Evolutionary conservation across 2,888 invertebrate species (phyloP), one percentile per base, ranked within the genome.

Genomic region (Drosophila austrosaltans): DNA sequence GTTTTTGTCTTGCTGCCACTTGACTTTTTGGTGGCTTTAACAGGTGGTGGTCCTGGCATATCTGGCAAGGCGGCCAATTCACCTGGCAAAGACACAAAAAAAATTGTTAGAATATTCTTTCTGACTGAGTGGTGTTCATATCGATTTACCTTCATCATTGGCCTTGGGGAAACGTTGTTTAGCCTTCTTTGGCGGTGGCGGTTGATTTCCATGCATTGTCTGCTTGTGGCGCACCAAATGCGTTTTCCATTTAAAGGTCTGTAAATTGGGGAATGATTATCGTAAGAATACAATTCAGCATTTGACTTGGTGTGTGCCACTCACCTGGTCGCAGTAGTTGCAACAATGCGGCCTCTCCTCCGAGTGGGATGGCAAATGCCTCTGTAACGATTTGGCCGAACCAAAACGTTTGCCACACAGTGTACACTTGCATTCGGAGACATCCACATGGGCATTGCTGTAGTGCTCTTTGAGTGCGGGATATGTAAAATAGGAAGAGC

Each of bases 231-330:
- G 91, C 62, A 91, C 92, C 71, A 92, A 85, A 86, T 92, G 92
- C 4, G 92, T 92, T 78, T 92, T 92, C 91, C 92, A 92, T 69
- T 92, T 92, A 66, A 92, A 92, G 10, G 92, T 92, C 92, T 92
- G 39, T 0, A 59, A 63, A 16, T 36, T 0, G 36, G 8, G 36
- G 20, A 8, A 32, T 3, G 16, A 28, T 36, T 36, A 8, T 36
- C 8, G 36, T 30, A 5, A 30, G 1, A 30, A 36, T 10, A 30
- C 8, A 60, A 30, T 16, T 65, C 2, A 56, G 4, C 0, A 22
- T 25, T 4, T n/a, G 1, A 3, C 3, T 42, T 1, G 12, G 39
- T 12, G 12, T 12, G 12, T 20, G 16, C 5, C 8, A 53, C 53
- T 48, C 76, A 92, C 92, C 89, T 92, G 92, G 79, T 91, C 90